A percentile compares a stretch with the other conserved stretches of the same genome.
phyloP scores from a whole-genome alignment of 2,113 vertebrate genomes.

The Equus quagga region DNA sequence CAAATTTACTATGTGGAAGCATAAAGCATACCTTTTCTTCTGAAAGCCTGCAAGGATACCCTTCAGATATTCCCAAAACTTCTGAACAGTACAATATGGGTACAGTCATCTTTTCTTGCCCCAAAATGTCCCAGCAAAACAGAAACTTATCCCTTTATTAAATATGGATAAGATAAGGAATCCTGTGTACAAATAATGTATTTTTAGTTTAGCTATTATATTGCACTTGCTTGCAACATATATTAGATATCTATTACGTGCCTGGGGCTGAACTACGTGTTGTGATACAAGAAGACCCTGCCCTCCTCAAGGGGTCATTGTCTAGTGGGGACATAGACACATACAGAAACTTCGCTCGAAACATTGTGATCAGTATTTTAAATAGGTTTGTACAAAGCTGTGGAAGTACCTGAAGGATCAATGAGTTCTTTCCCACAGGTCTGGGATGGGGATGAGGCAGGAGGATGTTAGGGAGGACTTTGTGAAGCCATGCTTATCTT shows the following conservation, averaged over 20 bases:
- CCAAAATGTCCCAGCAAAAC: neutral
- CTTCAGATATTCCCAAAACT: neutral
- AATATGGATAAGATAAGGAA: neutral
- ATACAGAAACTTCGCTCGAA: neutral
- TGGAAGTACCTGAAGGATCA: neutral
- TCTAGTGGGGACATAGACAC: neutral
- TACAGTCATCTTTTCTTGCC: neutral
- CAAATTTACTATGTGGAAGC: neutral
- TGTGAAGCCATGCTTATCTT: neutral
- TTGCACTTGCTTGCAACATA: neutral
- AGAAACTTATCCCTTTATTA: neutral
- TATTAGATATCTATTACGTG: neutral
- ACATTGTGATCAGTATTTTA: neutral
- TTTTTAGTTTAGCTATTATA: conserved; percentile 14
- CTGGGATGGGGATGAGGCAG: neutral
- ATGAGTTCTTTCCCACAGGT: neutral
- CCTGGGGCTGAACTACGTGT: neutral
- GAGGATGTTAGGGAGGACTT: neutral
- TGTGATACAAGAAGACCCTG: neutral
- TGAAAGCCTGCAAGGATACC: neutral
- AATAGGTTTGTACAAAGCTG: neutral
- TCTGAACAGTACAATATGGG: neutral
- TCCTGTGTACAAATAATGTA: neutral
- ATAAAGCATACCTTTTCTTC: neutral
- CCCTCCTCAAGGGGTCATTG: neutral